Evolutionary conservation across 2,888 invertebrate species (phyloP), one percentile per base, ranked within the genome.

Genomic region (Pseudeuparius sepicola): DNA sequence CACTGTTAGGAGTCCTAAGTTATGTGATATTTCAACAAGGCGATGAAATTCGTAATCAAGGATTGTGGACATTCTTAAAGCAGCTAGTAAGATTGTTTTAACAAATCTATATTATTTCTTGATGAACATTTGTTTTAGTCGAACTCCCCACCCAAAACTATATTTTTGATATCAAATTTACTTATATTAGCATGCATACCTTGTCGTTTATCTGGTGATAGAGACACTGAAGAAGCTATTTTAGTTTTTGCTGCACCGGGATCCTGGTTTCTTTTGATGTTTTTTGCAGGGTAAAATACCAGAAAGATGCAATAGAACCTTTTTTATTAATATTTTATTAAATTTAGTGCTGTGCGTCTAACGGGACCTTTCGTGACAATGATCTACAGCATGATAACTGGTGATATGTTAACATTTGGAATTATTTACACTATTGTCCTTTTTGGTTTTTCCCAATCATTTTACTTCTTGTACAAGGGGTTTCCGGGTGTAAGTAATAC

Each of bases 341-440:
- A 46, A 49, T 52, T 47, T 64, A 94, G 94, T 4, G 93, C 93
- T 23, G 82, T 92, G 17, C 80, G 86, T 38, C 66, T 98, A 51
- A 98, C 96, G 0, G 98, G 98, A 25, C 96, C 97, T 0, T 98
- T 97, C 64, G 96, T 98, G 39, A 96, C 96, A 7, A 97, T 98
- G 94, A 92, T 98, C 49, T 97, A 93, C 71, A 90, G 90, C 53
- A 98, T 98, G 96, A 89, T 96, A 56, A 88, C 88, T 0, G 96
- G 97, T 27, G 98, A 98, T 67, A 90, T 98, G 87, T 79, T 96
- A 57, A 90, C 96, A 14, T 98, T 98, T 60, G 90, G 89, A 44
- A 93, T 97, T 48, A 98, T 98, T 60, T 97, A 96, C 62, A 76
- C 78, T 47, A 87, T 98, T 51, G 85, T 97, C 18, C 69, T 97